Base-by-base conservation (phyloP, 2,888 invertebrate genomes). In the Ectropis crepuscularia region DNA sequence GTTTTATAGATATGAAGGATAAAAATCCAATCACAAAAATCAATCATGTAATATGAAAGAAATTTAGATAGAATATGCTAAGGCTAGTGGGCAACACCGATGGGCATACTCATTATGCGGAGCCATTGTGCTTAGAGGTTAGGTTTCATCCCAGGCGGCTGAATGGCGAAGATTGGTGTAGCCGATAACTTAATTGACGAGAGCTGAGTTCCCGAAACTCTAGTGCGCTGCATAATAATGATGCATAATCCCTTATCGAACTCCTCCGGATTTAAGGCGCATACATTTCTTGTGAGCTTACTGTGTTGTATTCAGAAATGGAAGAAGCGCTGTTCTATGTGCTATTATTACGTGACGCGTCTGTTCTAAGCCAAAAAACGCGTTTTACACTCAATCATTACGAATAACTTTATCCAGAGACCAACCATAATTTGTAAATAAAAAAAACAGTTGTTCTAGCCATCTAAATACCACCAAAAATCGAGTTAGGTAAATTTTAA, bases 171-270 rank as follows among this genome's bases (percentile, higher is more conserved):
- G 92, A 92, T 92, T 88, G 83, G 87, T 78, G 73, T 70, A 73
- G 72, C 48, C 85, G 92, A 92, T 92, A 92, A 87, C 89, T 92
- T 92, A 92, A 92, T 92, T 92, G 92, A 91, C 88, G 90, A 91
- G 89, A 82, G 83, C 80, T 82, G 83, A 85, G 86, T 89, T 87
- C 86, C 92, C 89, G 88, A 92, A 92, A 91, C 91, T 90, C 85
- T 82, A 90, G 85, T 85, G 80, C 83, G 82, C 86, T 87, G 91
- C 86, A 90, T 92, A 92, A 92, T 92, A 90, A 89, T 89, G 89
- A 85, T 77, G 88, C 81, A 90, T 90, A 90, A 89, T 89, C 78
- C 91, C 87, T 89, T 91, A 90, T 87, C 88, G 80, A 86, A 79
- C 69, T 71, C 67, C 8, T 6, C 5, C 61, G 63, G 60, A 57